Conservation (phyloP, 2,113 vertebrate genomes). For the Suricata suricatta region DNA sequence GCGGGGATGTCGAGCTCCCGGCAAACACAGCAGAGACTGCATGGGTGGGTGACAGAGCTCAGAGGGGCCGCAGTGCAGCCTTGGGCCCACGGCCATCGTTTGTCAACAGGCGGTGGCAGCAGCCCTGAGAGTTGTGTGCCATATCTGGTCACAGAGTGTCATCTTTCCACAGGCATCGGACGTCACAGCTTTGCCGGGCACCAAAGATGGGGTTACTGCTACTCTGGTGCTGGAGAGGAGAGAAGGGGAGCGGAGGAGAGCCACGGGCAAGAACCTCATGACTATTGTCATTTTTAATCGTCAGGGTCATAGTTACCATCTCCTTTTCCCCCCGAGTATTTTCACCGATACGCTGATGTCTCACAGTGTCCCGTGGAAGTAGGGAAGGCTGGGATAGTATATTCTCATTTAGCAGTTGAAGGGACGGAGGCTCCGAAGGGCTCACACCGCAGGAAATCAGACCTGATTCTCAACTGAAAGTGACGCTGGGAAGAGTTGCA, state of each 20-base stretch:
- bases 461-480: neutral
- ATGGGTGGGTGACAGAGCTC: neutral
- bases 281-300: neutral
- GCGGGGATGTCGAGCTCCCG: neutral
- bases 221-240: rapidly evolving
- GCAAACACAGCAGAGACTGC: neutral
- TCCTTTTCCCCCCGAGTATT: neutral
- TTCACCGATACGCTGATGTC: neutral
- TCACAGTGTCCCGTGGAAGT: neutral
- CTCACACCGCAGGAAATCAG: neutral
- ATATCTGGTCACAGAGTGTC: neutral
- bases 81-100: neutral
- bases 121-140: neutral
- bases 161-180: neutral
- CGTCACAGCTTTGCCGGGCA: neutral
- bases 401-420: neutral
- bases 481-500: rapidly evolving
- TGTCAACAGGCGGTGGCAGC: neutral
- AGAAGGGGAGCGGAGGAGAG: neutral
- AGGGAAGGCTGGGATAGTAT: neutral
- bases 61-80: neutral
- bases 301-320: neutral
- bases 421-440: neutral
- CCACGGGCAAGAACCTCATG: neutral
- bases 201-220: neutral